Evolutionary conservation across 2,113 vertebrate genomes (phyloP), one percentile per base, ranked within the genome.

Genomic region (Meriones unguiculatus): DNA sequence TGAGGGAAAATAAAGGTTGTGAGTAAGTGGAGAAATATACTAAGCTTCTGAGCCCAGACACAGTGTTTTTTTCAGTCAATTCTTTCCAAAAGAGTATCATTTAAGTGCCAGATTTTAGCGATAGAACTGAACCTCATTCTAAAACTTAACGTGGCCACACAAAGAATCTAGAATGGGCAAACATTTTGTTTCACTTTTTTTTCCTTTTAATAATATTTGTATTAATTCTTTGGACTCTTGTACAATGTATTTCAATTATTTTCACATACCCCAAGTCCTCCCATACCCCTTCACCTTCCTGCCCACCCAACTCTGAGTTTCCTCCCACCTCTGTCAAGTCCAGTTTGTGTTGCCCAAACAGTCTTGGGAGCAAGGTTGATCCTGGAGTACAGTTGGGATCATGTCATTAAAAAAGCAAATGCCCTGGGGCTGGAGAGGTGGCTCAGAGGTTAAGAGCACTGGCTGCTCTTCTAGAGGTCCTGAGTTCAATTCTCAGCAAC

Each of bases 121-220:
- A 14, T 87, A 84, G 87, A 95, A 62, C 87, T 54, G 86, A 95
- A 91, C 35, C 76, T 81, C 62, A 93, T 84, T 91, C 95, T 94
- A 87, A 95, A 93, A 94, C 84, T 25, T 87, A 35, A 46, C 28
- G 28, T 87, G 64, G 90, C 94, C 94, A 92, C 76, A 70, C 87
- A 88, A 90, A 94, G 25, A 38, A 65, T 67, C 46, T 91, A 88
- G 46, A 91, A 50, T 30, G 81, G 11, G 35, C 85, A 32, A 93
- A 54, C 15, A 22, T 64, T 62, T 32, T 64, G 28, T 10, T 85
- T 65, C 62, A 84, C 41, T 64, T 28, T 25, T 84, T 28, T 25
- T 64, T 41, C 32, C 24, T 64, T n/a, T 84, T 28, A 25, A 84
- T 25, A 10, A 81, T 10, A 35, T 41, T 41, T 84, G n/a, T 84